Conservation (phyloP, 2,113 vertebrate species). For the Seriola quinqueradiata region DNA sequence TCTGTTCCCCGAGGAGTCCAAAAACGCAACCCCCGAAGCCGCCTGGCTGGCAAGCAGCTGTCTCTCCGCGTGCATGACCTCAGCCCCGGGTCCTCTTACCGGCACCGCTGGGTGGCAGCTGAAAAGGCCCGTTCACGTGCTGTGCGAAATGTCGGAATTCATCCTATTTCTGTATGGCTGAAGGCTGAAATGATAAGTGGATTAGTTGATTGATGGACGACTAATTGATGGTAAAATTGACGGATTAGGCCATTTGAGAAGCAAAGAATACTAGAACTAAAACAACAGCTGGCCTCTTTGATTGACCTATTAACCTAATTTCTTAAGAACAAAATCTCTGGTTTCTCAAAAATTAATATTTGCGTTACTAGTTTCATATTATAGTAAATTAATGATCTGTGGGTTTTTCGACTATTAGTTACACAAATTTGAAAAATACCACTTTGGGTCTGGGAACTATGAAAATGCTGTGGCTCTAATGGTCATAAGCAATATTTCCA, state of each 20-base stretch:
- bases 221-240: too few species aligned
- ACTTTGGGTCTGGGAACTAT: background rate
- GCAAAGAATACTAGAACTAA: background rate
- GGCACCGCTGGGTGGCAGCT: background rate
- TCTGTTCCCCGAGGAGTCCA: constrained; percentile 46
- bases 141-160: background rate
- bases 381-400: background rate
- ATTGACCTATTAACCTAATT: background rate
- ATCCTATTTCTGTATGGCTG: background rate
- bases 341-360: too few species aligned
- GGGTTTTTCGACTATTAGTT: background rate
- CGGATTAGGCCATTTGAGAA: too few species aligned
- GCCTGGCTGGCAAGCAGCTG: constrained; percentile 65
- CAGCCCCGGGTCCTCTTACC: constrained; percentile 63
- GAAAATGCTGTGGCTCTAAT: background rate
- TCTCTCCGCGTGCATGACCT: constrained; percentile 60
- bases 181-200: background rate
- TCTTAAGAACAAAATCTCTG: too few species aligned
- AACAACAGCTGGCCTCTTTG: background rate
- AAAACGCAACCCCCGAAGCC: constrained; percentile 33
- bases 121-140: constrained; percentile 30
- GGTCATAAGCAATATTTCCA: background rate
- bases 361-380: too few species aligned
- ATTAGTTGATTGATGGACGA: background rate
- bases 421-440: background rate